These are phyloP conservation scores for Neodiprion virginianus DNA, from an alignment of 1,140 invertebrate species.

Conservation along the genomic window DNA sequence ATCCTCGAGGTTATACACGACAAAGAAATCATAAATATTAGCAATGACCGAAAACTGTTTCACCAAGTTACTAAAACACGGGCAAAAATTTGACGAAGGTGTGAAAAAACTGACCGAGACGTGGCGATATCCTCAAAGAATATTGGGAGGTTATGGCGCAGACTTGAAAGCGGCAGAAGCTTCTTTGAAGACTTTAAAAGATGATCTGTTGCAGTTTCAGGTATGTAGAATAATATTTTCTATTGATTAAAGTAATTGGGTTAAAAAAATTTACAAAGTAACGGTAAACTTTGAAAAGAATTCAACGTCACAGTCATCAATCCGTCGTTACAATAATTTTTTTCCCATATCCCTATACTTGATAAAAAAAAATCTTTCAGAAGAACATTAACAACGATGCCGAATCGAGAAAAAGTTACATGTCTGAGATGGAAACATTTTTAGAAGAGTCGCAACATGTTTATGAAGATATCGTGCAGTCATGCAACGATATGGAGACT, in stretches of 20 bases:
- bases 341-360: too few relatives aligned
- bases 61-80: background rate
- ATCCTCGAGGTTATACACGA: too few relatives aligned
- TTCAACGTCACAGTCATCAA: too few relatives aligned
- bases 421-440: background rate
- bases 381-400: background rate
- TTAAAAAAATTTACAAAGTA: too few relatives aligned
- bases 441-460: background rate
- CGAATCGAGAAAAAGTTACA: background rate
- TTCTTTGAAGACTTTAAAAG: background rate
- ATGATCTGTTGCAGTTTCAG: background rate
- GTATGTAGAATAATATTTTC: background rate
- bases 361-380: background rate
- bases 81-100: background rate
- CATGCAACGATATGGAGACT: background rate
- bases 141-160: background rate
- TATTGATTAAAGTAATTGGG: too few relatives aligned
- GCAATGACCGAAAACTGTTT: background rate
- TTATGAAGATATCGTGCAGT: background rate
- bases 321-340: too few relatives aligned
- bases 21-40: background rate
- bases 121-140: background rate
- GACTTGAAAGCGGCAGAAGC: background rate
- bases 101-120: background rate
- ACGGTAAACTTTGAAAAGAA: too few relatives aligned